Percentiles rank a stretch among this genome's conserved stretches.
Conservation (phyloP, 1,140 invertebrate genomes). For the Anoplophora glabripennis region DNA sequence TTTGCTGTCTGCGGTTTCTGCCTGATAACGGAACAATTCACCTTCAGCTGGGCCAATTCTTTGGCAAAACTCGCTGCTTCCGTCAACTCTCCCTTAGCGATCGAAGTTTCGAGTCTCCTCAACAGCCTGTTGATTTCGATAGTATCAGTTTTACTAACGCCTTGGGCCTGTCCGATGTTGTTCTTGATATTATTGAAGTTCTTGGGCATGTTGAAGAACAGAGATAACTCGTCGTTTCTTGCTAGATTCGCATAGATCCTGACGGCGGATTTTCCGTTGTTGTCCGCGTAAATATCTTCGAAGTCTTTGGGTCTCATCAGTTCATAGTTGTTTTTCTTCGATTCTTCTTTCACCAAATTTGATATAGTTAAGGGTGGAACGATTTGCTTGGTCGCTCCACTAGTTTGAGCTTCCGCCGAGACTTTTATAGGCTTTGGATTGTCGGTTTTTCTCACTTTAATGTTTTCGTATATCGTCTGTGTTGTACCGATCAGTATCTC, state of each 20-base stretch:
- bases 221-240: slow-evolving; percentile 37
- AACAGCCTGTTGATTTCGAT: slow-evolving; percentile 63
- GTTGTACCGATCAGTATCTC: slow-evolving; percentile 36
- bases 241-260: slow-evolving; percentile 45
- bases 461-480: slow-evolving; percentile 45
- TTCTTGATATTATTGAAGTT: slow-evolving; percentile 49
- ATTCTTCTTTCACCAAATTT: slow-evolving; percentile 29
- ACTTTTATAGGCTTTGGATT: slow-evolving; percentile 42
- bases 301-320: slow-evolving; percentile 46
- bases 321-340: slow-evolving; percentile 37
- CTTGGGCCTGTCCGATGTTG: slow-evolving; percentile 17
- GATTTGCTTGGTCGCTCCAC: slow-evolving; percentile 27
- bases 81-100: slow-evolving; percentile 64
- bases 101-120: slow-evolving; percentile 64
- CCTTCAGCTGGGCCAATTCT: slow-evolving; percentile 66
- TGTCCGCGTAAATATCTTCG: slow-evolving; percentile 44
- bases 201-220: slow-evolving; percentile 49
- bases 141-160: slow-evolving; percentile 47
- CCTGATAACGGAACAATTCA: slow-evolving; percentile 62
- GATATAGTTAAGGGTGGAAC: slow-evolving; percentile 24
- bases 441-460: slow-evolving; percentile 40
- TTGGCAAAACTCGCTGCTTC: slow-evolving; percentile 66
- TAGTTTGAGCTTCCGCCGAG: slow-evolving; percentile 41
- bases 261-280: slow-evolving; percentile 32
- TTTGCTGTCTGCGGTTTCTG: slow-evolving; percentile 46